These are phyloP conservation scores for Sarcophaga peregrina DNA, from an alignment of 1,140 invertebrate genomes.

Conservation along the genomic window DNA sequence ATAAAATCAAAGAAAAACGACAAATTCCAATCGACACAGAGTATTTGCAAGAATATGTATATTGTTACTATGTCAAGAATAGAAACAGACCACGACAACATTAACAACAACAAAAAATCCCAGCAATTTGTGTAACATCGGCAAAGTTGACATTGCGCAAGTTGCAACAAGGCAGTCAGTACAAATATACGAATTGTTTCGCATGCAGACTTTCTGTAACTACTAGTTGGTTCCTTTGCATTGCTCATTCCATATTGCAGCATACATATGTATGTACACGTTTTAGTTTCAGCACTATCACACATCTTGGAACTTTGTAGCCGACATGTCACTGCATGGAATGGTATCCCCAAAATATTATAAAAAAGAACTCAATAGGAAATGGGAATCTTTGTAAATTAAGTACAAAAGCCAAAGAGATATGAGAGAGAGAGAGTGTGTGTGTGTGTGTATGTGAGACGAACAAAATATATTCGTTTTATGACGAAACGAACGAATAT, in stretches of 20 bases:
- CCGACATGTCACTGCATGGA: constrained; percentile 1
- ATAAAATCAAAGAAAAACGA: background rate
- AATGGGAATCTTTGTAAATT: no score
- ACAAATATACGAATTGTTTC: background rate
- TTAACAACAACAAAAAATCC: constrained; percentile 18
- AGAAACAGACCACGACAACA: background rate
- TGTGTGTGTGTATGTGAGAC: background rate
- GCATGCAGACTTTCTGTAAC: background rate
- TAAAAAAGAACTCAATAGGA: background rate
- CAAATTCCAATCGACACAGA: background rate
- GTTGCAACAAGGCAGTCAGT: constrained; percentile 23
- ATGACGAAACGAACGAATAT: constrained; percentile 23
- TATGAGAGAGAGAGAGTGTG: background rate
- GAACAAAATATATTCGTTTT: background rate
- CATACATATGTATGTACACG: background rate
- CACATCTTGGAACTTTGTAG: background rate
- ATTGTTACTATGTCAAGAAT: constrained; percentile 38
- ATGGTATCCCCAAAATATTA: constrained; percentile 7
- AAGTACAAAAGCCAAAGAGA: background rate
- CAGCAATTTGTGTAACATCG: constrained; percentile 7
- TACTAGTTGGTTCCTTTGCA: background rate
- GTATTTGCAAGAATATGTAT: constrained; percentile 6
- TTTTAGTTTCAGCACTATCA: background rate
- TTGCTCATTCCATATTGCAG: background rate
- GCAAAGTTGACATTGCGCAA: constrained; percentile 13